Evolutionary conservation across 2,113 vertebrate species (phyloP), one percentile per base, ranked within the genome.

Genomic region (Entomyzon cyanotis): DNA sequence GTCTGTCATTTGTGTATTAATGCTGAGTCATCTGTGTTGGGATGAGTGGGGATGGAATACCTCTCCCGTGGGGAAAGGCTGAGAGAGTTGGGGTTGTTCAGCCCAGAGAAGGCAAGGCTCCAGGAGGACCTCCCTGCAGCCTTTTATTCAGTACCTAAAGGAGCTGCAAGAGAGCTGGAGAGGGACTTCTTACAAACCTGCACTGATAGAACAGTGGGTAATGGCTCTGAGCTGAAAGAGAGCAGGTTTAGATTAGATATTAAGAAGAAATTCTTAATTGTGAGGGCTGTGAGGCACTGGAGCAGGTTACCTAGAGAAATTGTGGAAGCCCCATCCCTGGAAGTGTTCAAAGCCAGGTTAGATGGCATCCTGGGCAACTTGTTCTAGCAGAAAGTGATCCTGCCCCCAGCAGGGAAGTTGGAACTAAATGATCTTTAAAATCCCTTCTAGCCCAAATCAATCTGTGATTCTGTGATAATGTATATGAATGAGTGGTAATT

Each of bases 201-300:
- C 11, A 16, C 52, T 44, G 33, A 25, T 14, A 37, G 44, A 56
- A 16, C 12, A 44, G 8, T 15, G 18, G 35, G 10, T 58, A 9
- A 27, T 58, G 76, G 31, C 50, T 65, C 9, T 81, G 27, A 24
- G 28, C 5, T 28, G 33, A 33, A 44, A 44, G 18, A 44, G 22
- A 33, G 15, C 15, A 10, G 5, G 27, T 39, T 65, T 52, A 52
- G 10, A 11, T 74, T 65, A 0, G 2, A 11, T 39, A 14, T 23
- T 33, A 12, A n/a, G 30, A 47, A 25, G n/a, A 63, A 50, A 19
- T 73, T 27, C 18, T 33, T 56, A 7, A 4, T 35, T 80, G 22
- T 65, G 22, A 33, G 2, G 1, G 6, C 49, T 0, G 1, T 64
- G 67, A 81, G 27, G 37, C 31, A 7, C 22, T 73, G 23, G 28